phyloP scores from a whole-genome alignment of 2,113 vertebrate genomes.

The Pogonocichla stellata region DNA sequence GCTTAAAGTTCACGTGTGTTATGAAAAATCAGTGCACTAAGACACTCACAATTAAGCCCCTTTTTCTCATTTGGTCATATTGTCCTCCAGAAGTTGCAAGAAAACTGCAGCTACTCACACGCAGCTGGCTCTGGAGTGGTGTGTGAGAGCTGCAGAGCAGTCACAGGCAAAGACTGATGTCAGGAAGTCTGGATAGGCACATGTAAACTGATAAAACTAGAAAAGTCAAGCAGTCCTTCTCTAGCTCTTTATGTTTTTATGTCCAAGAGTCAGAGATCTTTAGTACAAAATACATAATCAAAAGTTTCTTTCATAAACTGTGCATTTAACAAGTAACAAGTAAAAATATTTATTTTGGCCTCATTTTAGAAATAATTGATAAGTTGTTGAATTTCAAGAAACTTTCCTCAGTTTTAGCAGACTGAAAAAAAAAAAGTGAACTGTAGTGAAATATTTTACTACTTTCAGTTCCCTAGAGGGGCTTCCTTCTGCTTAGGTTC shows the following conservation, averaged over 20 bases:
- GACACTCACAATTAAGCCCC: neutral
- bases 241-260: neutral
- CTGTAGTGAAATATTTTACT: neutral
- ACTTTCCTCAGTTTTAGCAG: neutral
- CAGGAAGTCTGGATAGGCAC: neutral
- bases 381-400: neutral
- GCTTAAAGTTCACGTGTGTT: neutral
- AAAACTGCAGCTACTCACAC: slow-evolving; percentile 13
- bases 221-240: neutral
- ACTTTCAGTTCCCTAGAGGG: neutral
- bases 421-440: neutral
- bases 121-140: neutral
- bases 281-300: neutral
- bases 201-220: slow-evolving; percentile 29
- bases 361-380: neutral
- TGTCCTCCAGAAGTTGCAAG: neutral
- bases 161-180: slow-evolving; percentile 24
- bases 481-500: neutral
- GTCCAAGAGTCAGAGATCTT: neutral
- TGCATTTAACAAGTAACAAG: neutral
- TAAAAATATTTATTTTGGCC: neutral
- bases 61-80: neutral
- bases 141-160: slow-evolving; percentile 43
- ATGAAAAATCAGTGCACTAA: neutral
- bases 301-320: neutral